Percentiles rank a stretch among this genome's conserved stretches.
Conservation (phyloP, 2,888 invertebrate genomes). For the Lacanobia wlatinum region DNA sequence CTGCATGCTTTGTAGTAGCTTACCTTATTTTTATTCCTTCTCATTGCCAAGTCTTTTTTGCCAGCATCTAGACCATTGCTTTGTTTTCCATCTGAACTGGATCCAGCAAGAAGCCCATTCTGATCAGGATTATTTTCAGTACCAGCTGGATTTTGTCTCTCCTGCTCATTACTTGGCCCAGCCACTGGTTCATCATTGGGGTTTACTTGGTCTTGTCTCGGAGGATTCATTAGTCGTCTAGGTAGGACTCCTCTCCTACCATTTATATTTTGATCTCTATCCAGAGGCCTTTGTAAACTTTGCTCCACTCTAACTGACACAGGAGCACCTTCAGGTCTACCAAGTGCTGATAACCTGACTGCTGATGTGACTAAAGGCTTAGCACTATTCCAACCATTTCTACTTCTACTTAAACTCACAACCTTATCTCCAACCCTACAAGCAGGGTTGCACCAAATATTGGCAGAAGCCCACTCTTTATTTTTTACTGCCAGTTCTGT, state of each 20-base stretch:
- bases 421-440: conserved; percentile 95
- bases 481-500: conserved; percentile 94
- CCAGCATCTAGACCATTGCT: conserved; percentile 75
- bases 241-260: conserved; percentile 92
- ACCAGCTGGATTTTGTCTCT: conserved; percentile 61
- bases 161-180: conserved; percentile 85
- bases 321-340: conserved; percentile 84
- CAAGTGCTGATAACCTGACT: conserved; percentile 84
- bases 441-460: conserved; percentile 98
- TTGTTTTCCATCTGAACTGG: conserved; percentile 74
- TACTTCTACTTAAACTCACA: conserved; percentile 93
- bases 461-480: conserved; percentile 95
- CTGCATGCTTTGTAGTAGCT: conserved; percentile 5
- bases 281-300: conserved; percentile 88
- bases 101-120: conserved; percentile 69
- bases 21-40: conserved; percentile 85
- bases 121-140: conserved; percentile 74
- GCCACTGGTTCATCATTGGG: conserved; percentile 81
- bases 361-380: conserved; percentile 90
- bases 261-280: conserved; percentile 94
- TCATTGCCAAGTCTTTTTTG: conserved; percentile 80
- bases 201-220: conserved; percentile 73
- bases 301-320: conserved; percentile 88
- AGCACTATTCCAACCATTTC: conserved; percentile 89
- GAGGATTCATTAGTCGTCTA: conserved; percentile 75